Base-by-base conservation (phyloP, 2,113 vertebrate species). In the Esox niger region DNA sequence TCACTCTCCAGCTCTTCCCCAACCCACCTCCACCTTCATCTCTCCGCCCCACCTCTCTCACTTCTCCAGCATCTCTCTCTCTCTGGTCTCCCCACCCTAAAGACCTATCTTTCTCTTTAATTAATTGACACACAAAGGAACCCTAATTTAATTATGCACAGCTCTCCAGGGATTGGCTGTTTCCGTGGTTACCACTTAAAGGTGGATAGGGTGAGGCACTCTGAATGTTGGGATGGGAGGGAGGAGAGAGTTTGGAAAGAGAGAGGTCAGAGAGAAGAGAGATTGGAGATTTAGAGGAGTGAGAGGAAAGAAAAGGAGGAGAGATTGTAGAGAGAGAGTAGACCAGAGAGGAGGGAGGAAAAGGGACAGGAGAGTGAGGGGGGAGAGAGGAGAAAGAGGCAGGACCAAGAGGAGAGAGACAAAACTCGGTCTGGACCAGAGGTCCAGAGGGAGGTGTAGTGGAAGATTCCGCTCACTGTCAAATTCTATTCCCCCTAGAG, bases 51-150 rank as follows among this genome's bases (percentile, higher is more conserved):
- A 8, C 11, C 25, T 26, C 55, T 26, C 54, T 26, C 54, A 11
- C 47, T 6, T 17, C 4, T 17, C 4, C 47, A 6, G 63, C 26
- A 11, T 47, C 21, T 15, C 43, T 10, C 21, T 23, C 52, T 59
- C 27, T 2, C 26, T 31, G 8, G 3, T 47, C 47, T 59, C 70
- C 62, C 60, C 64, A 65, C 68, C 78, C 77, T 83, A 74, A 82
- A 79, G 79, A 77, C 74, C 80, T 78, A 82, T 83, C 82, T 77
- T 68, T 76, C 86, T 87, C 68, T 84, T 91, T 91, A 93, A 93
- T 92, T 92, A 93, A 92, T 91, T 92, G 91, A 91, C 90, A 84
- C 79, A 92, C 87, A 91, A 92, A 92, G 88, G 88, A 89, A 74
- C 84, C 84, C 84, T 91, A 91, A 92, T 93, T 93, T 87, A 93